Base-by-base conservation (phyloP, 2,797 vertebrate genomes). In the Siniperca undulata region DNA sequence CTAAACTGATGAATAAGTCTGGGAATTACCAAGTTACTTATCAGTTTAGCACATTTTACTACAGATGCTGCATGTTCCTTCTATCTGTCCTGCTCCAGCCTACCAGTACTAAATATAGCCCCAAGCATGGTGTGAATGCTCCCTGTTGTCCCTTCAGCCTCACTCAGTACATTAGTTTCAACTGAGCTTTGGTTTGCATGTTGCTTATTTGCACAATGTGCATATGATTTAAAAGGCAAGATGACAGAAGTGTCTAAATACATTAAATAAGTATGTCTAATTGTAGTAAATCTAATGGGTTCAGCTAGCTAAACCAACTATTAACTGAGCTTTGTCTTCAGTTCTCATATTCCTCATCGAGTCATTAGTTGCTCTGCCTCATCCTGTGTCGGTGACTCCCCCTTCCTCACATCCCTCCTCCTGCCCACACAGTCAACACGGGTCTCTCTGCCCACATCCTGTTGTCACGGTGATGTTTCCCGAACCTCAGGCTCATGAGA, bases 391-490 rank as follows among this genome's bases (percentile, higher is more conserved):
- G 17, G 88, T 84, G 82, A 81, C 86, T 85, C 80, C 78, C 74
- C 22, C 76, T 78, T 86, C 82, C 87, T 87, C 78, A 48, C 76
- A 67, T 91, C 87, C 88, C 83, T 89, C 85, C 90, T 84, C 78
- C 77, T 77, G 62, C 88, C 88, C 87, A 90, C 87, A 88, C 86
- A 80, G 66, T 86, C 82, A 82, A 88, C 85, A 85, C 85, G 90
- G 86, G 86, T 90, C 68, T 84, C 84, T 88, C 87, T 92, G 86
- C 89, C 89, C 90, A 92, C 93, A 87, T 91, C 84, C 86, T 85
- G 89, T 92, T 92, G 88, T 93, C 91, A 92, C 87, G 76, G 86
- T 85, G 88, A 93, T 85, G 58, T 82, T 86, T 80, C 85, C 88
- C 64, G 7, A 88, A 89, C 81, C 81, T 82, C 86, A 69, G 70